phyloP scores from a whole-genome alignment of 2,888 invertebrate genomes.

The Troides oblongomaculatus region DNA sequence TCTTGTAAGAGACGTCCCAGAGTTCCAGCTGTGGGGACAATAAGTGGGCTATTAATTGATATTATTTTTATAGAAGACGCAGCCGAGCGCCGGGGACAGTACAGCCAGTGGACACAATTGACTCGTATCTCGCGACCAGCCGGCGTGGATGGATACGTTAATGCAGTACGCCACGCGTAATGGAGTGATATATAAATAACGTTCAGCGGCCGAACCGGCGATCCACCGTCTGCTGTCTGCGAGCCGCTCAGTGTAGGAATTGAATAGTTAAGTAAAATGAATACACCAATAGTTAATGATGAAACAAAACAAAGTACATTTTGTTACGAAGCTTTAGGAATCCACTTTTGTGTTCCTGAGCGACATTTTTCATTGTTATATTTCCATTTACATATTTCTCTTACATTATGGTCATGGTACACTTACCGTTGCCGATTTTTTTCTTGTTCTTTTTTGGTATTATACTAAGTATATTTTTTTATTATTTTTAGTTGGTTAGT shows the following conservation, averaged over 20 bases:
- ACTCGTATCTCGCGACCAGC: conserved; percentile 23
- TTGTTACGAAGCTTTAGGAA: conserved; percentile 66
- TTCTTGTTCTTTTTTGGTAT: conserved; percentile 62
- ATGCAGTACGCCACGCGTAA: conserved; percentile 23
- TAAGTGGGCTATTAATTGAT: neutral
- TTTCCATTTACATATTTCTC: conserved; percentile 50
- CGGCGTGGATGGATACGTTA: conserved; percentile 18
- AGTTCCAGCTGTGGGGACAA: too few relatives aligned
- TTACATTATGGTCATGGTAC: conserved; percentile 51
- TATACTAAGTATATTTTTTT: conserved; percentile 67
- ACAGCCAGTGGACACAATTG: conserved; percentile 40
- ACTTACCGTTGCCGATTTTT: conserved; percentile 65
- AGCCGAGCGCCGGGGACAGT: conserved; percentile 36
- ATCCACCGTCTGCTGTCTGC: conserved; percentile 34
- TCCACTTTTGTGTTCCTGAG: conserved; percentile 67
- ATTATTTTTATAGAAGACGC: conserved; percentile 41
- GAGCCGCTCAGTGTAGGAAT: conserved; percentile 73
- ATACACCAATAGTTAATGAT: conserved; percentile 68
- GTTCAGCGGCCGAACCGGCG: conserved; percentile 11
- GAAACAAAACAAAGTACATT: conserved; percentile 53
- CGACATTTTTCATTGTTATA: conserved; percentile 57
- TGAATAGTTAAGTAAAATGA: conserved; percentile 72
- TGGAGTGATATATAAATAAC: conserved; percentile 16
- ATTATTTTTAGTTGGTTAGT: conserved; percentile 62
- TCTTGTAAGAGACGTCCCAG: too few relatives aligned